phyloP scores from a whole-genome alignment of 2,888 invertebrate genomes.

The Callinectes sapidus region DNA sequence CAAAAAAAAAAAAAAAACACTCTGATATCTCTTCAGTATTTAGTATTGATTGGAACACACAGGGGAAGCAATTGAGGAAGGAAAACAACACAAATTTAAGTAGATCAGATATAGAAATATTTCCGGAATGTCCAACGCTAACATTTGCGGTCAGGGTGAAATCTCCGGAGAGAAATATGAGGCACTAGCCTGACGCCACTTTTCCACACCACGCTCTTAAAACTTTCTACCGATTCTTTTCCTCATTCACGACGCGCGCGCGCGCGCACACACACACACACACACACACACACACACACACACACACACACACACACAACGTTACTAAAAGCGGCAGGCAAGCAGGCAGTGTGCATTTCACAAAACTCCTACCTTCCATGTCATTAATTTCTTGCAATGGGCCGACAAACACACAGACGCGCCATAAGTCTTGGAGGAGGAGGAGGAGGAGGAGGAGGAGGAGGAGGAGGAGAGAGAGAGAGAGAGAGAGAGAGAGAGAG shows the following conservation, averaged over 20 bases:
- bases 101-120: neutral
- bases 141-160: neutral
- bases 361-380: neutral
- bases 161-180: neutral
- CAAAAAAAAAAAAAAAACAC: neutral
- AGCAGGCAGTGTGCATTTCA: neutral
- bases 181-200: neutral
- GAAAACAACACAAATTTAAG: neutral
- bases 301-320: neutral
- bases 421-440: neutral
- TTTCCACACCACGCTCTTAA: neutral
- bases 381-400: neutral
- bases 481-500: neutral
- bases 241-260: neutral
- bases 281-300: constrained; percentile 25
- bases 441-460: neutral
- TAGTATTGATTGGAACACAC: neutral
- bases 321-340: neutral
- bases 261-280: neutral
- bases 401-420: neutral
- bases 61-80: neutral
- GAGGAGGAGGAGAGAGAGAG: neutral
- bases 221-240: neutral
- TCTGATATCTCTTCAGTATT: neutral
- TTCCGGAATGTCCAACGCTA: neutral